These are phyloP conservation scores for Apodemus agrarius DNA, from an alignment of 2,797 vertebrate genomes.

Conservation along the genomic window DNA sequence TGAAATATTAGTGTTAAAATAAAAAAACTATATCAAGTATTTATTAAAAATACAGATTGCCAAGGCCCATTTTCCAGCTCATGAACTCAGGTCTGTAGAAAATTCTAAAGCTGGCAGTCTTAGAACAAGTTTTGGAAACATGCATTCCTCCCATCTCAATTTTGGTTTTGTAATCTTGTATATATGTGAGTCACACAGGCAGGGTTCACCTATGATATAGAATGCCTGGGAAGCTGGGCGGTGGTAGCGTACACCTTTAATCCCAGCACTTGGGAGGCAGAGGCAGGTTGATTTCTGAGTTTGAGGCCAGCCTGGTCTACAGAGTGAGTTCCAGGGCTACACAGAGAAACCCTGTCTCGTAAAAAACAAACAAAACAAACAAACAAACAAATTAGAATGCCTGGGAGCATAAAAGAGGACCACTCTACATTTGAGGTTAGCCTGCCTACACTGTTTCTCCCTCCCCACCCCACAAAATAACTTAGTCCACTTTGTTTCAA, in stretches of 20 bases:
- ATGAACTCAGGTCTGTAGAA: conserved; percentile 3
- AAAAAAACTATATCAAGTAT: not conserved
- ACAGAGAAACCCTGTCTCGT: no score
- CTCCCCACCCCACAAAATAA: not conserved
- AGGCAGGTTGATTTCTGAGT: no score
- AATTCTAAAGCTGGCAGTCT: not conserved
- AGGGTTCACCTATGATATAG: not conserved
- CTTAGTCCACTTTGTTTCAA: not conserved
- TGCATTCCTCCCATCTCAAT: not conserved
- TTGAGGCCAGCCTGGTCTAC: no score
- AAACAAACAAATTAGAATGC: no score
- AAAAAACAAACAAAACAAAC: no score
- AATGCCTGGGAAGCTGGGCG: no score
- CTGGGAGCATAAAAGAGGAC: not conserved
- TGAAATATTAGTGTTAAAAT: conserved; percentile 2
- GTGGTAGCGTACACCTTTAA: no score
- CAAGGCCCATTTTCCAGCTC: not conserved
- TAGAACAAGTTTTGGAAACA: conserved; percentile 20
- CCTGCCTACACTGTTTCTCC: not conserved
- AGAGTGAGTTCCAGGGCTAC: no score
- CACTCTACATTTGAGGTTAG: not conserved
- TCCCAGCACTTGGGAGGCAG: no score
- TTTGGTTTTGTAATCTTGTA: not conserved
- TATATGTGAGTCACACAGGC: not conserved
- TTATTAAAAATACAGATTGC: conserved; percentile 22